These are phyloP conservation scores for Mesembrinibis cayennensis DNA, from an alignment of 2,113 vertebrate genomes.

Conservation along the genomic window DNA sequence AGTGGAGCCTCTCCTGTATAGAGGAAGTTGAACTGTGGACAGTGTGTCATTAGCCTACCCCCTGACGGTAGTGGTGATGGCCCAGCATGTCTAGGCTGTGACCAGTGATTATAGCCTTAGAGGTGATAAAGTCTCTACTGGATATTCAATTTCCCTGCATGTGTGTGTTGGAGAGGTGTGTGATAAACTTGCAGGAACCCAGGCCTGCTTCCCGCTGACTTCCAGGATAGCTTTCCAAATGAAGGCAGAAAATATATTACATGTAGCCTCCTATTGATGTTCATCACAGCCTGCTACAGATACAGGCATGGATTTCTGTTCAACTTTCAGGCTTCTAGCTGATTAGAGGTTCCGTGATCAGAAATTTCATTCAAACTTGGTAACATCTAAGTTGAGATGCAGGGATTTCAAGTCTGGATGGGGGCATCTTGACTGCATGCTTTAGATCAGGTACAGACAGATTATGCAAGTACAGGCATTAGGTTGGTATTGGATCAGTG, in stretches of 20 bases:
- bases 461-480: background rate
- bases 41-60: rapidly evolving
- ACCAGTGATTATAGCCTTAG: background rate
- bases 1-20: background rate
- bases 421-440: background rate
- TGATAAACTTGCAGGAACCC: background rate
- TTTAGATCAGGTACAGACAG: background rate
- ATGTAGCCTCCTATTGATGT: background rate
- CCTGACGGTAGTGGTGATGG: background rate
- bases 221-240: background rate
- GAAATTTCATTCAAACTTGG: background rate
- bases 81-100: background rate
- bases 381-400: background rate
- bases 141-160: background rate
- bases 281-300: background rate
- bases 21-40: background rate
- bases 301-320: background rate
- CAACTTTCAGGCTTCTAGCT: background rate
- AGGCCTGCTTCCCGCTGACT: background rate
- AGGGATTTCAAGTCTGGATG: background rate
- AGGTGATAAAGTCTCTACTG: background rate
- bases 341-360: background rate
- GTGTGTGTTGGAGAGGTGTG: background rate
- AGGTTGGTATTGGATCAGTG: background rate
- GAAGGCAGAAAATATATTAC: background rate